phyloP scores from a whole-genome alignment of 53 echinoderm and acorn worm genomes.

The Echinarachnius parma region DNA sequence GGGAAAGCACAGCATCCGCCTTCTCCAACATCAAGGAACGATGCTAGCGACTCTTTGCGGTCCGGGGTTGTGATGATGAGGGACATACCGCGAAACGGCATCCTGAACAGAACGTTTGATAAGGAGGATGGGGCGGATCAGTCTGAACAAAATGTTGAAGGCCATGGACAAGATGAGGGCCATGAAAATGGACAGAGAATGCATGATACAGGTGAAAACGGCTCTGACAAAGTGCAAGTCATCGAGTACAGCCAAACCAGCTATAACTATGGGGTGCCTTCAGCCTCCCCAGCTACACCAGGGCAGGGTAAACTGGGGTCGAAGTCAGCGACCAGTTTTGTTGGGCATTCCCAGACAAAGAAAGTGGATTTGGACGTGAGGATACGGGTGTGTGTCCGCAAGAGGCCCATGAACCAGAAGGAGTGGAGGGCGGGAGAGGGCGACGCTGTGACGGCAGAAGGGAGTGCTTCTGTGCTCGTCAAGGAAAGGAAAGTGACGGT shows the following conservation, averaged over 20 bases:
- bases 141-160: background rate
- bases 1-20: too few species aligned
- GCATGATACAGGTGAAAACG: conserved; percentile 19
- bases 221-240: conserved; percentile 22
- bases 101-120: conserved; percentile 41
- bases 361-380: conserved; percentile 15
- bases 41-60: too few species aligned
- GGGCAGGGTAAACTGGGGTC: background rate
- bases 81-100: conserved; percentile 12
- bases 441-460: conserved; percentile 67
- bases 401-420: conserved; percentile 81
- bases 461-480: conserved; percentile 53
- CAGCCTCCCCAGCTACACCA: conserved; percentile 2
- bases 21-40: conserved; percentile 5
- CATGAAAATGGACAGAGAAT: background rate
- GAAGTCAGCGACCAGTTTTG: background rate
- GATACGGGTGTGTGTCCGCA: conserved; percentile 84
- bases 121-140: conserved; percentile 19
- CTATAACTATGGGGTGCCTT: conserved; percentile 88
- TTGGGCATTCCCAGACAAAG: background rate
- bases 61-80: too few species aligned
- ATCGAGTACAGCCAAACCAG: conserved; percentile 52
- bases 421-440: conserved; percentile 63
- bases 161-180: background rate
- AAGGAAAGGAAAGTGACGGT: conserved; percentile 80